phyloP scores from a whole-genome alignment of 1,140 invertebrate genomes.

The Drosophila watanabei region DNA sequence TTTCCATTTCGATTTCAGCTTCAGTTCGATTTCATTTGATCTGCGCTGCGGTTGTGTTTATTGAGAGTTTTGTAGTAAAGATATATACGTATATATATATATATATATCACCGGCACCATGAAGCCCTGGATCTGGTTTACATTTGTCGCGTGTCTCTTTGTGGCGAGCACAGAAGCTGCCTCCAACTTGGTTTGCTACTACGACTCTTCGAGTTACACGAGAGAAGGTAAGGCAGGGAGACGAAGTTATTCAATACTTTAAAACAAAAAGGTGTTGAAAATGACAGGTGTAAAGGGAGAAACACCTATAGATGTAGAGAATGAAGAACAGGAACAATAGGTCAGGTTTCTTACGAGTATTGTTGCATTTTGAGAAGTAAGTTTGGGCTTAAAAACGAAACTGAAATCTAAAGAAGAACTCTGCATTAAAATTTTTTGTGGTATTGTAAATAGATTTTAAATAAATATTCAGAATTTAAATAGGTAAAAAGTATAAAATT shows the following conservation, averaged over 20 bases:
- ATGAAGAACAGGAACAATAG: not conserved
- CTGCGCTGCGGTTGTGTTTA: conserved; percentile 62
- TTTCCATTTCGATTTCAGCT: conserved; percentile 31
- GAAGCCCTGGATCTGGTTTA: conserved; percentile 60
- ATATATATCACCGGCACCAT: conserved; percentile 43
- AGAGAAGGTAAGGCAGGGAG: conserved; percentile 88
- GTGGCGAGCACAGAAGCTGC: conserved; percentile 55
- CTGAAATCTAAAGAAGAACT: not conserved
- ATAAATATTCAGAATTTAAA: not conserved
- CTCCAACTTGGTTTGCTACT: conserved; percentile 90
- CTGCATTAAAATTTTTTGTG: not conserved
- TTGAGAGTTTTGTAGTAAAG: not conserved
- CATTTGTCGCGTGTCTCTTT: conserved; percentile 51
- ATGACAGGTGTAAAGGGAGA: not conserved
- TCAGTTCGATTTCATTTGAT: conserved; percentile 79
- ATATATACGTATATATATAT: not conserved
- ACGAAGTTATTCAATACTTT: not conserved
- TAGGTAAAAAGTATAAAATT: not conserved
- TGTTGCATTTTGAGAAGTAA: too few relatives aligned
- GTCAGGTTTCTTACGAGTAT: not conserved
- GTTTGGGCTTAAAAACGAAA: not conserved
- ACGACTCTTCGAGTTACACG: conserved; percentile 89
- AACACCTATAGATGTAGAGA: not conserved
- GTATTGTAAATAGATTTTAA: not conserved
- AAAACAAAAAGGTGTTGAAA: not conserved